phyloP scores from a whole-genome alignment of 1,140 invertebrate genomes.

The Drosophila auraria region DNA sequence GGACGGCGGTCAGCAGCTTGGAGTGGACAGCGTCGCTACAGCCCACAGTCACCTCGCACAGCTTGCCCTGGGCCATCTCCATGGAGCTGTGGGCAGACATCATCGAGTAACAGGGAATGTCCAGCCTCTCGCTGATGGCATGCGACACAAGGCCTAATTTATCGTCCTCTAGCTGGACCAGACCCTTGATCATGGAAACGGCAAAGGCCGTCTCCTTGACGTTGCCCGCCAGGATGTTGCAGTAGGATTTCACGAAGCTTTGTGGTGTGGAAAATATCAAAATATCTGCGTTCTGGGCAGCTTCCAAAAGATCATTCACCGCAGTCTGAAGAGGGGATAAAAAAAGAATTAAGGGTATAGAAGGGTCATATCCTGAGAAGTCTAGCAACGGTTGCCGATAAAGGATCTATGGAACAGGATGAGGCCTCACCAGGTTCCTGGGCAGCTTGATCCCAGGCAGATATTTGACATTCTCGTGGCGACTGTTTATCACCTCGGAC shows the following conservation, averaged over 20 bases:
- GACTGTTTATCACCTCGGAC: constrained; percentile 63
- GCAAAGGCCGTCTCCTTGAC: constrained; percentile 96
- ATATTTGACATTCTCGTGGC: constrained; percentile 70
- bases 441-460: constrained; percentile 63
- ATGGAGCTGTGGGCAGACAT: constrained; percentile 99
- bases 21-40: constrained; percentile 91
- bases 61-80: constrained; percentile 97
- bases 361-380: no score
- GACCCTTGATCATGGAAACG: constrained; percentile 98
- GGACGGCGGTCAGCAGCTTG: constrained; percentile 92
- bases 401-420: no score
- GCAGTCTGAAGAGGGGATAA: constrained; percentile 90
- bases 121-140: constrained; percentile 89
- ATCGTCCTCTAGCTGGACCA: constrained; percentile 93
- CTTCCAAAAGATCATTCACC: constrained; percentile 95
- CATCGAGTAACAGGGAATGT: constrained; percentile 95
- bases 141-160: constrained; percentile 97
- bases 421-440: constrained; percentile 53
- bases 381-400: no score
- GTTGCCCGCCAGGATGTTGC: constrained; percentile 93
- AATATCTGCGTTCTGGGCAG: constrained; percentile 96
- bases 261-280: constrained; percentile 99
- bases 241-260: constrained; percentile 95
- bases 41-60: constrained; percentile 99
- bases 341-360: not conserved